Percentiles rank a stretch among this genome's conserved stretches.
phyloP scores from a whole-genome alignment of 2,888 invertebrate genomes.

The Drosophila crucigera region DNA sequence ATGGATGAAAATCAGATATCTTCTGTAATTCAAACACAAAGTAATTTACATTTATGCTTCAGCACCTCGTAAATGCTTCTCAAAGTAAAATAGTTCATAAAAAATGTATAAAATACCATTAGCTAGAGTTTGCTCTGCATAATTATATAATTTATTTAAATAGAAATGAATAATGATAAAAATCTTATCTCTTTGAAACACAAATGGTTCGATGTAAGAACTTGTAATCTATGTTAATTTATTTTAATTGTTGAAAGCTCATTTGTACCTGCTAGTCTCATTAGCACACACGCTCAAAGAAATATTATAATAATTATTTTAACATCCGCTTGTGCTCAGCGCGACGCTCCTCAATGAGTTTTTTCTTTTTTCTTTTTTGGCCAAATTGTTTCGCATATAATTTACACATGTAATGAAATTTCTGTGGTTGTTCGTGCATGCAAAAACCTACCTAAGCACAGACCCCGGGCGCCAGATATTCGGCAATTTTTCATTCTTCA shows the following conservation, averaged over 20 bases:
- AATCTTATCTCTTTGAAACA: background rate
- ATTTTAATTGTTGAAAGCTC: conserved; percentile 20
- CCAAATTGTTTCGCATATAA: conserved; percentile 55
- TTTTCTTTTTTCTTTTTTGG: conserved; percentile 25
- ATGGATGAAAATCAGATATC: background rate
- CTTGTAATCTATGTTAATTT: conserved; percentile 6
- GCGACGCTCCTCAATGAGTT: background rate
- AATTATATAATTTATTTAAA: background rate
- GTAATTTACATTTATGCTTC: background rate
- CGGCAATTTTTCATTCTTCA: conserved; percentile 51
- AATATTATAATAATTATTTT: conserved; percentile 45
- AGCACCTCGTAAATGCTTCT: background rate
- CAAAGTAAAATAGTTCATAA: background rate
- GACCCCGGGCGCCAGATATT: conserved; percentile 33
- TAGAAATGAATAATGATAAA: background rate
- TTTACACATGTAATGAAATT: conserved; percentile 76
- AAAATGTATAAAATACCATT: background rate
- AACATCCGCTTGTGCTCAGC: conserved; percentile 8
- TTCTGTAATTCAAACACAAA: background rate
- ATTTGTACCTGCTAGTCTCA: conserved; percentile 12
- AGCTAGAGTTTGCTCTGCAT: background rate
- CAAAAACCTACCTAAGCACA: background rate
- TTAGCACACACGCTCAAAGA: conserved; percentile 1
- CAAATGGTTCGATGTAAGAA: background rate
- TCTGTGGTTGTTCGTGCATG: conserved; percentile 55